These are phyloP conservation scores for Hozukius guyotensis DNA, from an alignment of 2,797 vertebrate genomes.

Conservation along the genomic window DNA sequence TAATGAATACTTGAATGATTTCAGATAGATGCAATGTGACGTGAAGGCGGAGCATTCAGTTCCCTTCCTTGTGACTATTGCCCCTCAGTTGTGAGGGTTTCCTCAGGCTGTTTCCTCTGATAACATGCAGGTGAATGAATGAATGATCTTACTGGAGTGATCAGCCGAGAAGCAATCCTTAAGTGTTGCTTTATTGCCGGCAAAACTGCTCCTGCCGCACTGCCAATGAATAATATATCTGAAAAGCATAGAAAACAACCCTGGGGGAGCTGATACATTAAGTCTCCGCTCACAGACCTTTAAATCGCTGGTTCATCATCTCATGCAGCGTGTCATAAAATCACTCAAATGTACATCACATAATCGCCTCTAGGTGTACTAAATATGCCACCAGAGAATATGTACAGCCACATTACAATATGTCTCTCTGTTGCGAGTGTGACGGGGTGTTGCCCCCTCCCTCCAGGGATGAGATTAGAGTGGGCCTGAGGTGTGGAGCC, in stretches of 20 bases:
- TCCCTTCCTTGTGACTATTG: neutral
- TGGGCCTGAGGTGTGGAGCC: conserved; percentile 49
- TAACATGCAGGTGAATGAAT: neutral
- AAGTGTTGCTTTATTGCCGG: conserved; percentile 8
- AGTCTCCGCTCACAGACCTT: conserved; percentile 30
- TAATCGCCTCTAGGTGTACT: conserved; percentile 30
- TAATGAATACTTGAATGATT: neutral
- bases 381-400: conserved; percentile 50
- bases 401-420: conserved; percentile 42
- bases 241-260: conserved; percentile 30
- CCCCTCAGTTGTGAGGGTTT: neutral
- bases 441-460: conserved; percentile 40
- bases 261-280: conserved; percentile 3
- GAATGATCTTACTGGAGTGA: neutral
- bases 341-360: conserved; percentile 40
- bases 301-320: conserved; percentile 43
- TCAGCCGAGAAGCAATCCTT: neutral
- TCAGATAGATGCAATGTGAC: neutral
- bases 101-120: neutral
- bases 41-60: neutral
- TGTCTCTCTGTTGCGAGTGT: conserved; percentile 42
- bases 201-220: neutral
- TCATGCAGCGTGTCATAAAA: conserved; percentile 36
- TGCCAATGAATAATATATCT: conserved; percentile 48
- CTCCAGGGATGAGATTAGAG: conserved; percentile 50